Evolutionary conservation across 2,797 vertebrate genomes (phyloP), one percentile per base, ranked within the genome.

Genomic region (Sciaenops ocellatus): DNA sequence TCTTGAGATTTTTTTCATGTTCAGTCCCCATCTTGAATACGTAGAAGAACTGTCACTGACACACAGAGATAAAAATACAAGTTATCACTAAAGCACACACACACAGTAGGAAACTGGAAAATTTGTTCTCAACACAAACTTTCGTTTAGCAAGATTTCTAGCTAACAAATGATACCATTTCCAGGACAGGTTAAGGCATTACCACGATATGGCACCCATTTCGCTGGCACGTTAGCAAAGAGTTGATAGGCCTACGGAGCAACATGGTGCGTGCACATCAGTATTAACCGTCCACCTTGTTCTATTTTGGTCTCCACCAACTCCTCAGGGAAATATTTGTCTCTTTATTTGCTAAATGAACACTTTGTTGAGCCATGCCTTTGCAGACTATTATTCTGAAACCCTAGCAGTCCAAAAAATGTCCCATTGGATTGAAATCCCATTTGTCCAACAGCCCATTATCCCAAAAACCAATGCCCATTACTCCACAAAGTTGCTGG

Each of bases 1-100:
- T 79, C 56, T 47, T 59, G 62, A 82, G 57, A 18, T 22, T 72
- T 82, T 15, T 69, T 79, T 62, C 26, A 77, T 64, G 56, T 44
- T 51, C 22, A 52, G 52, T 69, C 28, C 60, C 55, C 64, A 54
- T 71, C 70, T 73, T 69, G 68, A 26, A 46, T 54, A 69, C 60
- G 52, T 84, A 38, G n/a, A n/a, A 46, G 73, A 66, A 74, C 22
- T 47, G 51, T 70, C 48, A 50, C 47, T 16, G 22, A 65, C 34
- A 70, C 63, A 65, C 38, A 18, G 1, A 24, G n/a, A 59, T 30
- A 70, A 56, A 81, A 62, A 63, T 44, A 75, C 22, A 72, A 50
- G 55, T 4, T 12, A 18, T 41, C 12, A 50, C 3, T 26, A n/a
- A 47, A 34, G 34, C 30, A 28, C 20, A 47, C 34, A 44, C 12